These are phyloP conservation scores for Triplophysa rosa DNA, from an alignment of 2,113 vertebrate genomes.

Conservation along the genomic window DNA sequence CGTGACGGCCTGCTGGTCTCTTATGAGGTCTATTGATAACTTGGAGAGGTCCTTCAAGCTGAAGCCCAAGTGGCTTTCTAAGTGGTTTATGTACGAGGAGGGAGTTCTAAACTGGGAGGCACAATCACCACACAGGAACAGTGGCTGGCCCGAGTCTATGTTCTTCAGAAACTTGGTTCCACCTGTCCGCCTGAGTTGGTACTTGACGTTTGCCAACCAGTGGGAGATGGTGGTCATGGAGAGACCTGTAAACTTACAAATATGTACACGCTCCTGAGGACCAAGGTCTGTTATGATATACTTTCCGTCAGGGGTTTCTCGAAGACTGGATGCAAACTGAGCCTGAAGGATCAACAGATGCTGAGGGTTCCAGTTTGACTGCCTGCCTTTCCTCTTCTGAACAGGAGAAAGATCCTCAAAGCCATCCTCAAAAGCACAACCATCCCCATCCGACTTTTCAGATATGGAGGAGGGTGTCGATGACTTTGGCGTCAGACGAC, in stretches of 20 bases:
- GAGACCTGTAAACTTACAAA: constrained; percentile 99
- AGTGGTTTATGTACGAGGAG: constrained; percentile 91
- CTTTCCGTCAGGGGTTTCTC: constrained; percentile 92
- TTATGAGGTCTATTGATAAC: constrained; percentile 91
- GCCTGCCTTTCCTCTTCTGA: constrained; percentile 96
- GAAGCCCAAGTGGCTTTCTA: constrained; percentile 97
- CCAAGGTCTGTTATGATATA: constrained; percentile 94
- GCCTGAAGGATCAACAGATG: constrained; percentile 98
- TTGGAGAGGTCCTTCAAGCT: constrained; percentile 98
- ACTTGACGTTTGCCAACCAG: constrained; percentile 99
- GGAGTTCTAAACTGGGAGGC: constrained; percentile 99
- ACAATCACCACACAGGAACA: constrained; percentile 99
- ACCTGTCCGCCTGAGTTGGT: constrained; percentile 97
- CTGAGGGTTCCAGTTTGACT: constrained; percentile 99
- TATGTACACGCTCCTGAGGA: constrained; percentile 96
- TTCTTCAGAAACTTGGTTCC: constrained; percentile 99
- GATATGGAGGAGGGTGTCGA: constrained; percentile 94
- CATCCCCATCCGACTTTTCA: constrained; percentile 92
- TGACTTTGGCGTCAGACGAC: constrained; percentile 95
- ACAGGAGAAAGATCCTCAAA: constrained; percentile 92
- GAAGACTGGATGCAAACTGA: constrained; percentile 93
- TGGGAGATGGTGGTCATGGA: constrained; percentile 99
- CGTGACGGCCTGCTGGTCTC: constrained; percentile 90
- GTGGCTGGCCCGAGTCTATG: constrained; percentile 94
- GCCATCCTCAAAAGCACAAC: constrained; percentile 92